These are phyloP conservation scores for Oncorhynchus tshawytscha DNA, from an alignment of 2,113 vertebrate genomes.

Conservation along the genomic window DNA sequence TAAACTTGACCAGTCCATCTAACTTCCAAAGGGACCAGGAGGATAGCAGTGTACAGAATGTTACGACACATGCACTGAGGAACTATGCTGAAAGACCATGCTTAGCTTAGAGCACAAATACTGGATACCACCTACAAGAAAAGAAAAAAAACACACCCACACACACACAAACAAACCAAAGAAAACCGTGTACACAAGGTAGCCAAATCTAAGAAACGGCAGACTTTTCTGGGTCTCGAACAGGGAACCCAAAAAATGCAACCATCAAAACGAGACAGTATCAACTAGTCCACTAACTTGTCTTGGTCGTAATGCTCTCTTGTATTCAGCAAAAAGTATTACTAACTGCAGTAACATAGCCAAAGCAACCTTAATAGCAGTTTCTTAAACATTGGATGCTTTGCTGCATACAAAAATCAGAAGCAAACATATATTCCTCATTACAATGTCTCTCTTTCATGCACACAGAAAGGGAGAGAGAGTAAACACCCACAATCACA, in stretches of 20 bases:
- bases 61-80: neutral
- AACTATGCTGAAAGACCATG: neutral
- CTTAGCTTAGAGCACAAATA: neutral
- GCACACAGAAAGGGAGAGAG: neutral
- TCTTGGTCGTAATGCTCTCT: neutral
- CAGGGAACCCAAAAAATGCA: conserved; percentile 18
- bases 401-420: neutral
- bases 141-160: neutral
- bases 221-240: neutral
- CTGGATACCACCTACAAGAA: neutral
- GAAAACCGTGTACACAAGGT: neutral
- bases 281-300: too few species aligned
- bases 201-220: neutral
- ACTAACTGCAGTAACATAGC: neutral
- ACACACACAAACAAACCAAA: neutral
- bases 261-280: conserved; percentile 28
- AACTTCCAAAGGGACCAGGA: neutral
- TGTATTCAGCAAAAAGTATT: neutral
- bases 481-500: conserved; percentile 4
- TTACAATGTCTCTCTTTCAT: neutral
- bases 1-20: neutral
- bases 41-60: neutral
- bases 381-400: neutral
- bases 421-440: neutral
- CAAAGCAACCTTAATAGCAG: neutral